A percentile compares a stretch with the other conserved stretches of the same genome.
Conservation (phyloP, 2,113 vertebrate species). For the Aplodontia rufa region DNA sequence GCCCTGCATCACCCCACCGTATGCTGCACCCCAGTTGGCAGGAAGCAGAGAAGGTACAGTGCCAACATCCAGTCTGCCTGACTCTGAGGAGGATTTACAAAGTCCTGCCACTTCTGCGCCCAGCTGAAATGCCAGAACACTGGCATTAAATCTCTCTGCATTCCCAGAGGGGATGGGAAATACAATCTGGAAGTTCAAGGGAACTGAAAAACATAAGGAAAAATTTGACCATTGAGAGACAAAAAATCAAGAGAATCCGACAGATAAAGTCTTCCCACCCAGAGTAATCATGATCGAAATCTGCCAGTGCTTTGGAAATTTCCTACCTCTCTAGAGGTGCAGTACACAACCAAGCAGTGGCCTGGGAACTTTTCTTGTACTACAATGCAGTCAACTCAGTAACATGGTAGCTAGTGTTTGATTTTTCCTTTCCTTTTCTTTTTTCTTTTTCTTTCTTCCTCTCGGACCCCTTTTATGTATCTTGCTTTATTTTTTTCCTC, state of each 20-base stretch:
- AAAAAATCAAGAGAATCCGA: background rate
- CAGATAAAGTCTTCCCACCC: background rate
- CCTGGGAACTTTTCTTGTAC: background rate
- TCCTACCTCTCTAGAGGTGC: background rate
- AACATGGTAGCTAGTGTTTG: background rate
- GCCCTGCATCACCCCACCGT: accelerated
- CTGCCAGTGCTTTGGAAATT: background rate
- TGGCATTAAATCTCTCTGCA: background rate
- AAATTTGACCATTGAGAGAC: background rate
- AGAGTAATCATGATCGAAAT: background rate
- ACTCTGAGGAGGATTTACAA: background rate
- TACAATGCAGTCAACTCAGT: background rate
- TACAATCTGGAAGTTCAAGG: background rate
- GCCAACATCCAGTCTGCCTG: background rate
- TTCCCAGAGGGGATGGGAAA: background rate
- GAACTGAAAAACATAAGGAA: background rate
- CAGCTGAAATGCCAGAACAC: background rate
- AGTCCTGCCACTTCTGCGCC: background rate
- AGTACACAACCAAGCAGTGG: background rate
- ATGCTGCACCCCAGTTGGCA: background rate
- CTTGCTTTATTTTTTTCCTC: background rate
- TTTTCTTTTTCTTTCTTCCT: too few relatives aligned
- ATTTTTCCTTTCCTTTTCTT: background rate
- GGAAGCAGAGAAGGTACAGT: background rate
- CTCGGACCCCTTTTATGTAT: background rate